Evolutionary conservation across 2,888 invertebrate genomes (phyloP).

Genomic region (Mimachlamys varia): DNA sequence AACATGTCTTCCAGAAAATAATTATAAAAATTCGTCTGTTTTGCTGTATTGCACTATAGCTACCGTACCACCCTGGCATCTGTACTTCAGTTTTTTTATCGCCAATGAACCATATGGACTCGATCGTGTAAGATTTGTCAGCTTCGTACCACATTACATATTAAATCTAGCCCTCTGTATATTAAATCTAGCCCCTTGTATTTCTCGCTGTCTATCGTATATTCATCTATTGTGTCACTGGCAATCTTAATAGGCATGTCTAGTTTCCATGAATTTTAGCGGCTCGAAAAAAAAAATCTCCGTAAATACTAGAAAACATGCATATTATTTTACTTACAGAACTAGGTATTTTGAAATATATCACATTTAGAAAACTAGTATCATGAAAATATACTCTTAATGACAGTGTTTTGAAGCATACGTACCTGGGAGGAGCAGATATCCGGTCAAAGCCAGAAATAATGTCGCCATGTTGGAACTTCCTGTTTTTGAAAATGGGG

Average conservation of each 20-base stretch:
- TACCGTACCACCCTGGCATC: no score
- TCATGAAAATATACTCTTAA: no score
- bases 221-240: background rate
- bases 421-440: background rate
- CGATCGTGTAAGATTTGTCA: background rate
- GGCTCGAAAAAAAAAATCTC: background rate
- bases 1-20: no score
- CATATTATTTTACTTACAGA: background rate
- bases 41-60: no score
- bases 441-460: background rate
- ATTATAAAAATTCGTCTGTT: no score
- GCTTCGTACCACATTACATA: background rate
- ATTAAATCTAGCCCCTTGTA: background rate
- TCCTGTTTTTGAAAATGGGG: background rate
- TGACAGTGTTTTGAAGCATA: background rate
- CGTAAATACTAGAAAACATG: background rate
- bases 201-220: background rate
- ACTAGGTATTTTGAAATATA: background rate
- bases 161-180: background rate
- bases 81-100: background rate
- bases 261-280: background rate
- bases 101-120: background rate
- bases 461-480: background rate
- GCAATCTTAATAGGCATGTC: background rate
- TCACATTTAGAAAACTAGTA: no score